Base-by-base conservation (phyloP, 2,888 invertebrate species). In the Ochropacha duplaris region DNA sequence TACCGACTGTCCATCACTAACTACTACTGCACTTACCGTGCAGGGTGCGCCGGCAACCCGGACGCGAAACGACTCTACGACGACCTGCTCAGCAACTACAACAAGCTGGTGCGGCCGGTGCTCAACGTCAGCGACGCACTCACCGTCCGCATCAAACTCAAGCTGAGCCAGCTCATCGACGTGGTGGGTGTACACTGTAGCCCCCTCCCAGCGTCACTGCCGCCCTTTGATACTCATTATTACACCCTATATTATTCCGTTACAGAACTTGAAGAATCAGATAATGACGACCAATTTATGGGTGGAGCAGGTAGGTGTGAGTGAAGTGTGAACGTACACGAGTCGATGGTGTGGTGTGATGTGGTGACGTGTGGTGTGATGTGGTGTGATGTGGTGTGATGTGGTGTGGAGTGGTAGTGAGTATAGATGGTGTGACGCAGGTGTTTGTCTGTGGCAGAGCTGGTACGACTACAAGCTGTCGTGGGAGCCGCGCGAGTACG, bases 1-100 rank as follows among this genome's bases (percentile, higher is more conserved):
- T n/a, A n/a, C n/a, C n/a, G n/a, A n/a, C n/a, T n/a, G n/a, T n/a
- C n/a, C n/a, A n/a, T n/a, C n/a, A n/a, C n/a, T n/a, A n/a, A n/a
- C n/a, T n/a, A n/a, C n/a, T n/a, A n/a, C n/a, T n/a, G n/a, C n/a
- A n/a, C n/a, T n/a, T n/a, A n/a, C n/a, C n/a, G n/a, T 54, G 65
- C 94, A 97, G 97, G 96, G 91, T 96, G 96, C 94, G 96, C 95
- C 74, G 97, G 97, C 66, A 98, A 98, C 94, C 98, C 98, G 71
- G 98, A 98, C 92, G 98, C 98, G 71, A 98, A 98, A 92, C 95
- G 98, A 69, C 95, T 99, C 64, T 99, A 98, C 94, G 98, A 98
- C 92, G 98, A 98, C 93, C 94, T 99, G 74, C 95, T 99, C 70
- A 97, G 97, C 87, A 98, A 98, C 94, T 98, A 98, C 94, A 99